Conservation (phyloP, 2,113 vertebrate genomes). For the Pithys albifrons region DNA sequence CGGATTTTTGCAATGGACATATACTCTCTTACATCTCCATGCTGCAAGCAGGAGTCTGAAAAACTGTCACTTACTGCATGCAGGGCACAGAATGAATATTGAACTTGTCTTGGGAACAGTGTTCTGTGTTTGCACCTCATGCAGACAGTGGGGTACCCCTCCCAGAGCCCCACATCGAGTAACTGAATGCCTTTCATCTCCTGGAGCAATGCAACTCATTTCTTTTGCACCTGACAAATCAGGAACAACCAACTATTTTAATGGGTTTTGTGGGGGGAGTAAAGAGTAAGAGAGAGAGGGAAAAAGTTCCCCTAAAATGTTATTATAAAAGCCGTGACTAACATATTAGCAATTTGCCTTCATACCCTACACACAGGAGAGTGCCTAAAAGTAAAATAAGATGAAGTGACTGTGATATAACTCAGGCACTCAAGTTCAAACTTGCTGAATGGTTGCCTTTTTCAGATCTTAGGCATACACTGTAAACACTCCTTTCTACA, state of each 20-base stretch:
- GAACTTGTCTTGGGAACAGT: neutral
- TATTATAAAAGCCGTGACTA: conserved; percentile 34
- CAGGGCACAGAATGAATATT: neutral
- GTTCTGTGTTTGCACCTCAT: conserved; percentile 22
- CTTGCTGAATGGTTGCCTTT: neutral
- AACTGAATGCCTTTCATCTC: conserved; percentile 41
- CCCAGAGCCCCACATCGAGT: conserved; percentile 13
- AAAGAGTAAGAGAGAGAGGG: neutral
- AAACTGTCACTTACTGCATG: neutral
- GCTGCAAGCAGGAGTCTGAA: neutral
- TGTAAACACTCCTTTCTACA: neutral
- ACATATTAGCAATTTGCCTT: conserved; percentile 29
- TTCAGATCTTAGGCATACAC: neutral
- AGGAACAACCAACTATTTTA: conserved; percentile 24
- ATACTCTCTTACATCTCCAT: conserved; percentile 11
- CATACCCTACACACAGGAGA: neutral
- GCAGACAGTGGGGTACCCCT: neutral
- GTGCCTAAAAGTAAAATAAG: neutral
- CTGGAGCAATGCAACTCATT: neutral
- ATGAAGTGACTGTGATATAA: conserved; percentile 35
- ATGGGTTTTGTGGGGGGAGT: neutral
- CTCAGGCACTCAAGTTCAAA: neutral
- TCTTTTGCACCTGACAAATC: conserved; percentile 59
- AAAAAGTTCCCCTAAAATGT: neutral
- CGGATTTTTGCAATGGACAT: conserved; percentile 49